Evolutionary conservation across 2,888 invertebrate genomes (phyloP), one percentile per base, ranked within the genome.

Genomic region (Magallana nippona): DNA sequence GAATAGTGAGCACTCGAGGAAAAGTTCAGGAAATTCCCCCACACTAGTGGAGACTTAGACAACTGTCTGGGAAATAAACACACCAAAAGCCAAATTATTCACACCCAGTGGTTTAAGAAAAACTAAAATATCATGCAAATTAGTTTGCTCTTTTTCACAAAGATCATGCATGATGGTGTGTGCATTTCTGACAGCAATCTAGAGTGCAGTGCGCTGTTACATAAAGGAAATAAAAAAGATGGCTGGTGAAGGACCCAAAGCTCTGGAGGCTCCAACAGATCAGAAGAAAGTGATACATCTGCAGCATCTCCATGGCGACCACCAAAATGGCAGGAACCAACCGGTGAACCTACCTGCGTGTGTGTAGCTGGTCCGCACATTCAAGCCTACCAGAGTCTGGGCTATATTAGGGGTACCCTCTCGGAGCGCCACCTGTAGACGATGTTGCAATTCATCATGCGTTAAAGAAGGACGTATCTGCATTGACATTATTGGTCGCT

Each of bases 341-440:
- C 44, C 79, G 57, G 27, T n/a, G 32, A 13, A 86, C 90, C 86
- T 86, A 92, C 92, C 91, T 86, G 91, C 91, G 85, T 92, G 92
- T n/a, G 91, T 92, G 86, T 92, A 92, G 71, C 90, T 88, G 22
- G 91, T 91, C 78, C 88, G 86, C 79, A 92, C 89, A 86, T 91
- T 91, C 55, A 84, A 60, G 58, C 91, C 91, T 27, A 91, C 89
- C 10, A 92, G 88, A 17, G 91, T 89, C 85, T 91, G 90, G 44
- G 91, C 89, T 57, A 91, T 88, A 86, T 90, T 91, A 55, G 91
- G 86, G 22, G 90, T 90, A n/a, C 90, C 90, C 71, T 91, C 90
- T 71, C 89, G 87, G 32, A 91, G 85, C n/a, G 91, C 91, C 83
- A 90, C 89, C 86, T 91, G 91, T 77, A 91, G 90, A 83, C 90